These are phyloP conservation scores for Halcyon badia DNA, from an alignment of 2,797 vertebrate species.

Conservation along the genomic window DNA sequence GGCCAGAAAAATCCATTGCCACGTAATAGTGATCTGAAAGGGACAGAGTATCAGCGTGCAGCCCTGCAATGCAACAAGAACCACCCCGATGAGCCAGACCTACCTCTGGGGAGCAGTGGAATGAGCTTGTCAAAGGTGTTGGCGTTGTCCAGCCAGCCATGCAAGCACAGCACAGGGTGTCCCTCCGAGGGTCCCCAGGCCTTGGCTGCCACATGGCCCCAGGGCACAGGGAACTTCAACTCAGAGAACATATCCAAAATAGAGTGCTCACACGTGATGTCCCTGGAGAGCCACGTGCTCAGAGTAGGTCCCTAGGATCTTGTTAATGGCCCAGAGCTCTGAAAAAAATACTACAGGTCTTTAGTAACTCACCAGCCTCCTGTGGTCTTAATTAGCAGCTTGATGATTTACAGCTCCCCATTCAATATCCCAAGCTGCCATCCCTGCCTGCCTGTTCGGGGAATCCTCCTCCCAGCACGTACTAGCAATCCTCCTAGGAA, in stretches of 20 bases:
- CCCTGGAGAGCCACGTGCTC: background rate
- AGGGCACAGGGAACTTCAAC: constrained; percentile 87
- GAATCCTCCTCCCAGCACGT: constrained; percentile 56
- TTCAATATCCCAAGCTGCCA: background rate
- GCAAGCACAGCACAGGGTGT: constrained; percentile 88
- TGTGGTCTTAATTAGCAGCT: constrained; percentile 17
- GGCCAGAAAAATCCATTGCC: constrained; percentile 90
- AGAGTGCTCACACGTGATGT: background rate
- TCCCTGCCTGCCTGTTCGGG: constrained; percentile 40
- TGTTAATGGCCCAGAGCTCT: constrained; percentile 17
- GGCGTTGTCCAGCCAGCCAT: constrained; percentile 93
- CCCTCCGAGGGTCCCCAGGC: constrained; percentile 87
- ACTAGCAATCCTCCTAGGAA: background rate
- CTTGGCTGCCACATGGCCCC: constrained; percentile 91
- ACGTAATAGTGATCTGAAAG: constrained; percentile 86
- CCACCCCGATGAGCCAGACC: background rate
- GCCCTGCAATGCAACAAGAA: background rate
- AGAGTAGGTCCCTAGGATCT: background rate
- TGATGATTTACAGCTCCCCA: background rate
- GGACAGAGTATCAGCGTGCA: background rate
- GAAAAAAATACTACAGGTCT: constrained; percentile 35
- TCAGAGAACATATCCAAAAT: constrained; percentile 76
- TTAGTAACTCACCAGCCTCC: background rate
- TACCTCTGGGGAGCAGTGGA: constrained; percentile 88
- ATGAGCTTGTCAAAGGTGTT: constrained; percentile 91